Evolutionary conservation across 2,113 vertebrate genomes (phyloP), one percentile per base, ranked within the genome.

Genomic region (Boleophthalmus pectinirostris): DNA sequence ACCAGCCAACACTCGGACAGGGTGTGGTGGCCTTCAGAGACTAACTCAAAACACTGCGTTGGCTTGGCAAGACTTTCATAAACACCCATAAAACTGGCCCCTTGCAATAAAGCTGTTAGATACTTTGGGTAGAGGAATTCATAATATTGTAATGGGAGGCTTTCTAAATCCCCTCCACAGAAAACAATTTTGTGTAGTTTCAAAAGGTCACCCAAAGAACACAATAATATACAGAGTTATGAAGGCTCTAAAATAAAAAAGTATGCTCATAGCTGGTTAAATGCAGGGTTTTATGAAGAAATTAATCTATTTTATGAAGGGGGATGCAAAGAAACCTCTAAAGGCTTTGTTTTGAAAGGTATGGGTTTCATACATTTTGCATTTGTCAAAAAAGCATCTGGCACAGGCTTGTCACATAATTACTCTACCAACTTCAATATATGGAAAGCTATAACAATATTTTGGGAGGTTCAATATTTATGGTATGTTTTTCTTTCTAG

Each of bases 1-100:
- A 82, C 66, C 54, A 46, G 51, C 56, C 68, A 73, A 82, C 58
- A 58, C 47, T 61, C 16, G 73, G 24, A 56, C 1, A 1, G 85
- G 85, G 74, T 64, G 85, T 69, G 76, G 77, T 45, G 72, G 74
- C 71, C 78, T 80, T 75, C 46, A 9, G 79, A 76, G 76, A 71
- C 69, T 72, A 74, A 67, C 72, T 20, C 70, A 79, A 81, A 73
- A 76, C 49, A 64, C 63, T 79, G 45, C 76, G 76, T 78, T 69
- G 46, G 38, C 69, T 82, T 87, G 78, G 78, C 78, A 71, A 1
- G 0, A 71, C 35, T 66, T 45, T 73, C 43, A 54, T 65, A 38
- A 78, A 73, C 51, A 58, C 46, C 64, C 76, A 25, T 64, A 43
- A 35, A 60, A 81, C 75, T 46, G 70, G 68, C 64, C 77, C 13